These are phyloP conservation scores for Gobio gobio DNA, from an alignment of 2,113 vertebrate genomes.

Conservation along the genomic window DNA sequence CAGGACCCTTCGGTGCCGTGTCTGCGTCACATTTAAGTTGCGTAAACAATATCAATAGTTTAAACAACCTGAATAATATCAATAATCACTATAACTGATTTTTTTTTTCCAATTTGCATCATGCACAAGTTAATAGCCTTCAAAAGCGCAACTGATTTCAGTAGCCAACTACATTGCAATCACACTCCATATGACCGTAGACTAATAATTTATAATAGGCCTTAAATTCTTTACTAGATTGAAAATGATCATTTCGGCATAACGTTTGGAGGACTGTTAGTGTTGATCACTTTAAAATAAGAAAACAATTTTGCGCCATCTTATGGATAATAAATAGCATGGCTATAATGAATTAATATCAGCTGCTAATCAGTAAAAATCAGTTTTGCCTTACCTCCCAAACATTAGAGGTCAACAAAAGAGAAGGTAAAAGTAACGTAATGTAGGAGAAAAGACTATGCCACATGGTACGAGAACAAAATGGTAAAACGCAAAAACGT, in stretches of 20 bases:
- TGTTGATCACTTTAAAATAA: background rate
- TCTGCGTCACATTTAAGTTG: constrained; percentile 85
- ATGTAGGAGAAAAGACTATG: background rate
- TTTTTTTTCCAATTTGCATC: background rate
- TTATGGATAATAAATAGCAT: constrained; percentile 7
- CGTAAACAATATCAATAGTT: constrained; percentile 85
- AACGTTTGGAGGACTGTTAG: background rate
- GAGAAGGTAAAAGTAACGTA: background rate
- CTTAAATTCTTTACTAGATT: background rate
- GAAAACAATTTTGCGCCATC: constrained; percentile 38
- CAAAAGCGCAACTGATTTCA: background rate
- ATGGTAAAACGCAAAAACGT: background rate
- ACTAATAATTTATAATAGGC: background rate
- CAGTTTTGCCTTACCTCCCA: background rate
- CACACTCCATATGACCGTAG: background rate
- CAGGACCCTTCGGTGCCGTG: constrained; percentile 86
- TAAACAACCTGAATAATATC: constrained; percentile 71
- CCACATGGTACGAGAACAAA: background rate
- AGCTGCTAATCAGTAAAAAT: too few species aligned
- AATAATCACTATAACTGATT: constrained; percentile 91
- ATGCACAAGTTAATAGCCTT: background rate
- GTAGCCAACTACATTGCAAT: background rate
- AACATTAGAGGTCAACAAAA: background rate
- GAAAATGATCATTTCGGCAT: background rate
- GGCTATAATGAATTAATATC: background rate